Base-by-base conservation (phyloP, 2,888 invertebrate genomes). In the Pelosia muscerda region DNA sequence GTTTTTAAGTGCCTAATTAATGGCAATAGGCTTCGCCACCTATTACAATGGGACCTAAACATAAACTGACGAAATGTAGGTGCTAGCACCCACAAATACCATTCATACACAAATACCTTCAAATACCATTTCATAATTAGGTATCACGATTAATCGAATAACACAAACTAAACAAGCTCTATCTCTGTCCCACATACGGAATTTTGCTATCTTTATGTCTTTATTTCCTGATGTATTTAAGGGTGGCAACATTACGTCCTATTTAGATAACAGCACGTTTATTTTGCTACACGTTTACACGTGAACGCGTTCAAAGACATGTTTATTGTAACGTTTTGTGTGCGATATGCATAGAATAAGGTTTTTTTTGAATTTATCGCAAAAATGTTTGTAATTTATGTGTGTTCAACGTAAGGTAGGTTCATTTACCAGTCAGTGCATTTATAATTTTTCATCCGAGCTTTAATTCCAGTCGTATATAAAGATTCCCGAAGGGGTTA, bases 241-340 rank as follows among this genome's bases (percentile, higher is more conserved):
- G 63, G 66, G 67, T 61, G 65, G 64, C 61, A 61, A 75, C 81
- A 79, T 83, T 80, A 76, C 68, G 66, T 72, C 77, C 85, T 84
- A 85, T 85, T 87, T 82, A 86, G 86, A 85, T 87, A 87, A 81
- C 81, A 73, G 63, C 73, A 67, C 78, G 80, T 80, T 81, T 81
- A 79, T 79, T 75, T 74, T 65, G 68, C 71, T 71, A 64, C 55
- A 65, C 70, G 70, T 77, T 79, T 77, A 65, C 73, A 77, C 67
- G 77, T 75, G 73, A 72, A 63, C 42, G 53, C 60, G 65, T 57
- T 22, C 59, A 62, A 71, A 63, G 38, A 53, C 28, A 54, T 42
- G 34, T 66, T 62, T 49, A 59, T 58, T 22, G 23, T 38, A 23
- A n/a, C 23, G 60, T 26, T 56, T 38, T 28, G 25, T 56, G 19